A percentile compares a stretch with the other conserved stretches of the same genome.
Conservation (phyloP, 1,140 invertebrate genomes). For the Bombus terrestris region DNA sequence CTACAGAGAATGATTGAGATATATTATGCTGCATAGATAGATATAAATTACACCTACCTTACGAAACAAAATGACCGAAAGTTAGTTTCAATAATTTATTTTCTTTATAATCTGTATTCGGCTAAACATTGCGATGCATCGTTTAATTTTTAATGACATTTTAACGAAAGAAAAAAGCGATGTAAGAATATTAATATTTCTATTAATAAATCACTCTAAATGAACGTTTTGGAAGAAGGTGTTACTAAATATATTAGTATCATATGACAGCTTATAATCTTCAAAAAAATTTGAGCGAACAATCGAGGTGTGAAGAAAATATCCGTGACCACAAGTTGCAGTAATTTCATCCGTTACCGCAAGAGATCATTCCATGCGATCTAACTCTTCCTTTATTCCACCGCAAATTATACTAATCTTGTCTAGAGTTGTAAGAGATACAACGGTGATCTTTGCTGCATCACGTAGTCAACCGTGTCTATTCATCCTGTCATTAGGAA, state of each 20-base stretch:
- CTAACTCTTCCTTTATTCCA: neutral
- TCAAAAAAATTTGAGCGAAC: neutral
- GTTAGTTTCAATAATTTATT: neutral
- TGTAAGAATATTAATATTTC: neutral
- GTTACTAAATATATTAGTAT: neutral
- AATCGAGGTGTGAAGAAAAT: neutral
- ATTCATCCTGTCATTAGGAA: neutral
- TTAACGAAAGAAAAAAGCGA: neutral
- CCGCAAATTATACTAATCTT: conserved; percentile 30
- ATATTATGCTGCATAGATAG: neutral
- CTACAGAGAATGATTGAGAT: neutral
- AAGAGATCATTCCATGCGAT: neutral
- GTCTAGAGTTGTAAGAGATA: neutral
- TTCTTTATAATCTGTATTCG: neutral
- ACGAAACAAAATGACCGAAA: neutral
- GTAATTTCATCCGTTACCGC: neutral
- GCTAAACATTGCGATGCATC: neutral
- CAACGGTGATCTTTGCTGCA: neutral
- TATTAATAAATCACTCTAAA: neutral
- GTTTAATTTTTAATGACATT: neutral
- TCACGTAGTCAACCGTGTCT: neutral
- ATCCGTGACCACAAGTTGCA: neutral
- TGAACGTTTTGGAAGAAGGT: neutral
- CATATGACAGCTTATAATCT: neutral
- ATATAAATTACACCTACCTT: neutral